Base-by-base conservation (phyloP, 2,888 invertebrate genomes). In the Strigamia maritima region DNA sequence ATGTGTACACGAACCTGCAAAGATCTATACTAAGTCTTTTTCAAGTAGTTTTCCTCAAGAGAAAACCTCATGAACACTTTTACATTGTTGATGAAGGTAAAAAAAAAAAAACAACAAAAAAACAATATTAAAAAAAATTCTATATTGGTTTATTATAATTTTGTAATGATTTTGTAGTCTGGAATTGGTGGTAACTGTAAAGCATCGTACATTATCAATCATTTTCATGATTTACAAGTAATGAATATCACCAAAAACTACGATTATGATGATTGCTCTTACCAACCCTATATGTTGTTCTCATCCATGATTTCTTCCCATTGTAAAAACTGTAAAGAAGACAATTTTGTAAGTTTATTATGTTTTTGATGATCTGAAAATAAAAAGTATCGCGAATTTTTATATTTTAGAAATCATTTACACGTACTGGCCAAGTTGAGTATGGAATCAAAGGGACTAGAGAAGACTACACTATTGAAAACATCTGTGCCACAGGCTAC, bases 111-210 rank as follows among this genome's bases (percentile, higher is more conserved):
- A n/a, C n/a, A n/a, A n/a, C n/a, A n/a, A n/a, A n/a, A n/a, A n/a
- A n/a, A n/a, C n/a, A n/a, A n/a, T n/a, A n/a, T n/a, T n/a, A n/a
- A n/a, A n/a, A n/a, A n/a, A n/a, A n/a, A n/a, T n/a, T n/a, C n/a
- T 10, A 40, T 40, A 40, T 40, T 40, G 8, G 8, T 40, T 40
- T 10, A 40, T 40, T 40, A 7, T 40, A 40, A 40, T 10, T 8
- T 40, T 40, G 14, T 40, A 14, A 40, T 10, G 14, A 7, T 10
- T 65, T 76, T 78, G 19, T 26, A 80, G 80, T 75, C 65, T 76
- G 80, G 80, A 31, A 78, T 80, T 54, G 78, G 80, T 26, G 80
- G 80, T 60, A 76, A 80, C 26, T 80, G 80, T 31, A 49, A 75
- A 44, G 78, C 80, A 12, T 28, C 70, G n/a, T 80, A 80, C 76